A percentile compares a stretch with the other conserved stretches of the same genome.
Evolutionary conservation across 2,797 vertebrate genomes (phyloP).

Genomic region (Ispidina picta): DNA sequence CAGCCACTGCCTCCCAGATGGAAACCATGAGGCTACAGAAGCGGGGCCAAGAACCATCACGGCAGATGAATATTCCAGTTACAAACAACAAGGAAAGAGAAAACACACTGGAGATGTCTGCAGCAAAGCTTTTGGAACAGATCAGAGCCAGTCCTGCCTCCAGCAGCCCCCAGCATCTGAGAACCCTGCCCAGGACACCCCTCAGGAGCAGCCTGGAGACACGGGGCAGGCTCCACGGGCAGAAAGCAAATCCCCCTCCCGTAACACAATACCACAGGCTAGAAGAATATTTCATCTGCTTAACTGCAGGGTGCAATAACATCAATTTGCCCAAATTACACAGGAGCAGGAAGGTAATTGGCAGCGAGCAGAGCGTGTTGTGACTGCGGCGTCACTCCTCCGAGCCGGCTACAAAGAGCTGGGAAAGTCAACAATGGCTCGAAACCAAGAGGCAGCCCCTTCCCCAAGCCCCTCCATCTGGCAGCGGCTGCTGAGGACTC

Average conservation of each 20-base stretch:
- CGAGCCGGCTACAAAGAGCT: slow-evolving; percentile 61
- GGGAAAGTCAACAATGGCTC: slow-evolving; percentile 75
- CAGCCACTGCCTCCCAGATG: neutral
- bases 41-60: neutral
- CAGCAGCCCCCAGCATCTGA: rapidly evolving
- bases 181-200: neutral
- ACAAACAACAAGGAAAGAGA: neutral
- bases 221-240: neutral
- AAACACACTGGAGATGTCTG: neutral
- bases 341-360: slow-evolving; percentile 53
- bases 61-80: neutral
- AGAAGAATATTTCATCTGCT: slow-evolving; percentile 29
- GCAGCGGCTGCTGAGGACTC: neutral
- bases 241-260: neutral
- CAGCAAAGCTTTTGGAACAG: neutral
- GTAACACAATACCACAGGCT: neutral
- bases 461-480: slow-evolving; percentile 66
- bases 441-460: slow-evolving; percentile 54
- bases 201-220: rapidly evolving
- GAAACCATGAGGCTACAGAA: slow-evolving; percentile 30
- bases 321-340: slow-evolving; percentile 63
- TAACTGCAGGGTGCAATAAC: slow-evolving; percentile 41
- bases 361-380: slow-evolving; percentile 41
- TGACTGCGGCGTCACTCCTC: slow-evolving; percentile 55
- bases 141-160: neutral